Evolutionary conservation across 2,113 vertebrate species (phyloP).

Genomic region (Typhlomys cinereus): DNA sequence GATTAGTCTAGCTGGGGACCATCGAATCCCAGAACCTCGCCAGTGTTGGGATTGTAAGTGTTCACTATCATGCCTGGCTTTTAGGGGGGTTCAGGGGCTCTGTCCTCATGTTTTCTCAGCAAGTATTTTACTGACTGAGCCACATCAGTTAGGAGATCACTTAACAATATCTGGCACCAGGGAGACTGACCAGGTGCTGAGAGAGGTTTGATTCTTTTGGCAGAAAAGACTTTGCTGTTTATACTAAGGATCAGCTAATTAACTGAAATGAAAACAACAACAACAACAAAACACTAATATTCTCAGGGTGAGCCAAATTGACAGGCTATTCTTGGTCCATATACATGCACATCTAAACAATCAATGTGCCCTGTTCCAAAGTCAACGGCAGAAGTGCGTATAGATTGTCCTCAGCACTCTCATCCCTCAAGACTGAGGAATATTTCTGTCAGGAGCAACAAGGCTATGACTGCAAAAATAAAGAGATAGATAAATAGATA

Average conservation of each 20-base stretch:
- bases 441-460: background rate
- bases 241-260: slow-evolving; percentile 19
- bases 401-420: background rate
- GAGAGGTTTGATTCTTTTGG: background rate
- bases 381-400: background rate
- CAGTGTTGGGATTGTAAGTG: background rate
- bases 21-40: no score
- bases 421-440: background rate
- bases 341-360: background rate
- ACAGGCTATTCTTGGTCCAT: background rate
- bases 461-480: background rate
- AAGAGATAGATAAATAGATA: no score
- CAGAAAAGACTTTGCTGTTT: slow-evolving; percentile 11
- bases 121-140: background rate
- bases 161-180: background rate
- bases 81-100: background rate
- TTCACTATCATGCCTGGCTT: background rate
- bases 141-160: background rate
- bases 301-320: background rate
- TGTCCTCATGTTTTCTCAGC: background rate
- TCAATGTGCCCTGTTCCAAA: background rate
- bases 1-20: background rate
- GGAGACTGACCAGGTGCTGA: background rate
- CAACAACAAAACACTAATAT: background rate
- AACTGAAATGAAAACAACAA: background rate